Evolutionary conservation across 64 coral and sea anemone species (phyloP).

Genomic region (Exaiptasia diaphana): DNA sequence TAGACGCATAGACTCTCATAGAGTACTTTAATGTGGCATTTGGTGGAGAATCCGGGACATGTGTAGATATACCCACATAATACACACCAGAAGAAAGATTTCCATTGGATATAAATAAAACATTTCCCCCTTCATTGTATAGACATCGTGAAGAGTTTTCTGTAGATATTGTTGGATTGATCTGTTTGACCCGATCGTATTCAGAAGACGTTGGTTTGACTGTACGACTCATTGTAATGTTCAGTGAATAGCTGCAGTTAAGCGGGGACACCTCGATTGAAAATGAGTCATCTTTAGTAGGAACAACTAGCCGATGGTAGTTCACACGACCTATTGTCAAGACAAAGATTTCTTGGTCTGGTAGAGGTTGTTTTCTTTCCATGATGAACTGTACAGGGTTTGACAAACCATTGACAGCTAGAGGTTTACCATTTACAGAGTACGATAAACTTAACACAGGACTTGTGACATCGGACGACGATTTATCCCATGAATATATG

Average conservation of each 20-base stretch:
- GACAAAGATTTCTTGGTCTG: slow-evolving; percentile 28
- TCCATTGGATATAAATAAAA: slow-evolving; percentile 52
- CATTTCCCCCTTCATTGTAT: too few species aligned
- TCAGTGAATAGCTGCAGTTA: slow-evolving; percentile 52
- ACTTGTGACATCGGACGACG: slow-evolving; percentile 34
- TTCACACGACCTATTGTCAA: slow-evolving; percentile 1
- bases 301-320: slow-evolving; percentile 36
- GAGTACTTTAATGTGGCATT: slow-evolving; percentile 7
- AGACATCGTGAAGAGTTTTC: neutral
- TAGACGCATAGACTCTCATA: slow-evolving; percentile 48
- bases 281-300: slow-evolving; percentile 46
- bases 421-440: slow-evolving; percentile 12
- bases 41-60: neutral
- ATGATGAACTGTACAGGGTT: slow-evolving; percentile 57
- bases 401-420: slow-evolving; percentile 37
- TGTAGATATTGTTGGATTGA: neutral
- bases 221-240: slow-evolving; percentile 21
- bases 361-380: neutral
- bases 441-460: slow-evolving; percentile 62
- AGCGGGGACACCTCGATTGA: slow-evolving; percentile 43
- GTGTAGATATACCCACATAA: slow-evolving; percentile 21
- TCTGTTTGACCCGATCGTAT: slow-evolving; percentile 31
- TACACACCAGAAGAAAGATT: slow-evolving; percentile 4
- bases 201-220: slow-evolving; percentile 11
- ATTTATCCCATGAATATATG: slow-evolving; percentile 46